Evolutionary conservation across 2,797 vertebrate genomes (phyloP), one percentile per base, ranked within the genome.

Genomic region (Spinibarbus caldwelli): DNA sequence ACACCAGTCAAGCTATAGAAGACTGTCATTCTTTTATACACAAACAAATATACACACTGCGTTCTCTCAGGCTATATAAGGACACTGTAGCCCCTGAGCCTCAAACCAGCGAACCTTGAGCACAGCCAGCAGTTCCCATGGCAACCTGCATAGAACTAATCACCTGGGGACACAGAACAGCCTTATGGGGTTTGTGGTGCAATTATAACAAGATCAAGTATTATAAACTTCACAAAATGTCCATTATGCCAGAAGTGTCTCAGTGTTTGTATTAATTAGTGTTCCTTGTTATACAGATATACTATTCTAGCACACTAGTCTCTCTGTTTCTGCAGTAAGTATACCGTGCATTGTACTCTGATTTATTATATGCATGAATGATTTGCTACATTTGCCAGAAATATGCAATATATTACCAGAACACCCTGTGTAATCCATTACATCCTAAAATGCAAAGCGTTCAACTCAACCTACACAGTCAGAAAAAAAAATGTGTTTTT

Each of bases 51-150:
- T 36, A 67, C 72, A 66, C 78, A 73, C 80, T 43, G n/a, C 21
- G 9, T 68, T 82, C 78, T 71, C 66, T 67, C 38, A 34, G 79
- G 83, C 80, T 77, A 80, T 78, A 57, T 78, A 47, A 85, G 85
- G 85, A 67, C 76, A 85, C 67, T 86, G 73, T 52, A 80, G 77
- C 80, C 70, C 26, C 54, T 62, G 68, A 73, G 80, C 38, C 85
- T 87, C 41, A 83, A 80, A 86, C 54, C 83, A 59, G 47, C 59
- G 57, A 80, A 85, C 85, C 68, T 84, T 36, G 71, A 85, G 83
- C 75, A 85, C 76, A 82, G 86, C 77, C 77, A 34, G 83, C 80
- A 86, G 88, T 89, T 89, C 84, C 84, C 86, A 89, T 87, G 78
- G 84, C 80, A 89, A 89, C 88, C 23, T 23, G 57, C 77, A 70